Percentiles rank a stretch among this genome's conserved stretches.
These are phyloP conservation scores for Heterodera carotae DNA, from an alignment of 1,140 invertebrate genomes.

Conservation along the genomic window DNA sequence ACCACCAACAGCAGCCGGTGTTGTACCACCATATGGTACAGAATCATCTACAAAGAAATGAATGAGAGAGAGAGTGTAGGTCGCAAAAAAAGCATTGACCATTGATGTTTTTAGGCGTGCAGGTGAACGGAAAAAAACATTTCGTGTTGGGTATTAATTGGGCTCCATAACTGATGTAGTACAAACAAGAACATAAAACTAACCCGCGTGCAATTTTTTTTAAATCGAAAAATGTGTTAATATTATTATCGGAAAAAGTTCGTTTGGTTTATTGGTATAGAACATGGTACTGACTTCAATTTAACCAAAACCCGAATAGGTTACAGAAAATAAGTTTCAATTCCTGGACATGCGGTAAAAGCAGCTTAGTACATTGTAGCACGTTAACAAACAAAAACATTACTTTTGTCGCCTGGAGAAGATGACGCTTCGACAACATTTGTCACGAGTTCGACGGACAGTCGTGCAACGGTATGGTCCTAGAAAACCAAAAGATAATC, in stretches of 20 bases:
- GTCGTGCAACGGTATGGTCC: constrained; percentile 47
- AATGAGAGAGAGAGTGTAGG: not conserved
- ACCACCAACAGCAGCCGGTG: constrained; percentile 27
- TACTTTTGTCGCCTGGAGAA: constrained; percentile 24
- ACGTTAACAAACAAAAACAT: not conserved
- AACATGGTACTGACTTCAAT: too few species aligned
- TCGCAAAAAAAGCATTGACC: constrained; percentile 13
- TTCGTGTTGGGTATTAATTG: constrained; percentile 14
- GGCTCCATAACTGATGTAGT: too few species aligned
- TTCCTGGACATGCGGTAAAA: not conserved
- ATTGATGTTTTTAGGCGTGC: constrained; percentile 19
- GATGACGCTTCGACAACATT: constrained; percentile 34
- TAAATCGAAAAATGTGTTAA: not conserved
- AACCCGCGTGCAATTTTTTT: not conserved
- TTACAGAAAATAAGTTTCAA: constrained; percentile 3
- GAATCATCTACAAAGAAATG: constrained; percentile 22
- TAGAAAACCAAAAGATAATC: constrained; percentile 23
- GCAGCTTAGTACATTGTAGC: too few species aligned
- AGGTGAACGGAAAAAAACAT: constrained; percentile 9
- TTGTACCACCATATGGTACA: constrained; percentile 21
- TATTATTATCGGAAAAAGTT: constrained; percentile 27
- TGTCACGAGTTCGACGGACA: constrained; percentile 44
- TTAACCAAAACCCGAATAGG: too few species aligned
- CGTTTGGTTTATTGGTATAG: constrained; percentile 1
- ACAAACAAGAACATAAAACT: too few species aligned